phyloP scores from a whole-genome alignment of 2,113 vertebrate genomes.

The Cettia cetti region DNA sequence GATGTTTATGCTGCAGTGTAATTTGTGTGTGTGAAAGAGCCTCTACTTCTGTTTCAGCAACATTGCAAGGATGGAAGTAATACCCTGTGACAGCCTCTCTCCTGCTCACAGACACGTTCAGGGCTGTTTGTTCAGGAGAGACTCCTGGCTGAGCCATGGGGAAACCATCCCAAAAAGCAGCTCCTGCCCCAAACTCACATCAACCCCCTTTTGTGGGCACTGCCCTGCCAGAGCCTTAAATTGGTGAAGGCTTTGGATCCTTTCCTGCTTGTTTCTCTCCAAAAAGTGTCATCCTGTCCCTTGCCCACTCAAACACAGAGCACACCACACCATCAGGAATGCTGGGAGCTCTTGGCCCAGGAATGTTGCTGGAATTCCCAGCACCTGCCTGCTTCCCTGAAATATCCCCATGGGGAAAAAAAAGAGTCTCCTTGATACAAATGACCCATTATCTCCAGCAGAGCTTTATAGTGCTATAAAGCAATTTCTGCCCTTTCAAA shows the following conservation, averaged over 20 bases:
- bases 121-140: background rate
- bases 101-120: rapidly evolving
- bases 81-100: background rate
- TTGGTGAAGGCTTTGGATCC: background rate
- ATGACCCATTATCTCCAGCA: background rate
- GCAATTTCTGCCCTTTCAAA: background rate
- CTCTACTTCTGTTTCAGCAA: slow-evolving; percentile 19
- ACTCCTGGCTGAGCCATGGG: background rate
- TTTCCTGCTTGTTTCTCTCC: background rate
- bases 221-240: background rate
- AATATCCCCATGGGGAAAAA: background rate
- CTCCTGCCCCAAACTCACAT: background rate
- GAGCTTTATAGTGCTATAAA: background rate
- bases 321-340: background rate
- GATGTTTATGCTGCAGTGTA: background rate
- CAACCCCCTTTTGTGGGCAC: background rate
- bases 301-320: background rate
- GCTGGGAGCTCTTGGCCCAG: rapidly evolving
- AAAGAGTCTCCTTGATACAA: background rate
- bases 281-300: background rate
- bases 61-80: background rate
- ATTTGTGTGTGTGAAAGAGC: slow-evolving; percentile 41
- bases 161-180: background rate
- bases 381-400: background rate
- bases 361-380: background rate